These are phyloP conservation scores for Octonoba sinensis DNA, from an alignment of 2,888 invertebrate species.

Conservation along the genomic window DNA sequence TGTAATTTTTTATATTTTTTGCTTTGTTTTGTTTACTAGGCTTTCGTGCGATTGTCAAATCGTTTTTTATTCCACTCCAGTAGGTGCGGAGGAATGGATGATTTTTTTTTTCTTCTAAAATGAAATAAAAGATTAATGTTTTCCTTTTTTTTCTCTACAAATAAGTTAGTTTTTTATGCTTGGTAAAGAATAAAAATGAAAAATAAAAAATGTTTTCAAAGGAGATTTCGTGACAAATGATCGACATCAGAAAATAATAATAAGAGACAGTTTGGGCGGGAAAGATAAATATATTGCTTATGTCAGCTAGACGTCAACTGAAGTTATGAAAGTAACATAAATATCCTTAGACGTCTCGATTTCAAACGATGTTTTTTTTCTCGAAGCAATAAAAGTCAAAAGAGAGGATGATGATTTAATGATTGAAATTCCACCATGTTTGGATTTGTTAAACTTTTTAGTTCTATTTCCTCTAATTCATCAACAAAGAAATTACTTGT, in stretches of 20 bases:
- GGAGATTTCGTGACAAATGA: constrained; percentile 54
- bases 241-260: constrained; percentile 56
- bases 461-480: no score
- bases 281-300: constrained; percentile 36
- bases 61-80: constrained; percentile 31
- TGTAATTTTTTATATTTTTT: background rate
- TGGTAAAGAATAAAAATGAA: background rate
- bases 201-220: constrained; percentile 46
- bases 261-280: constrained; percentile 28
- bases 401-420: no score
- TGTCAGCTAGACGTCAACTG: constrained; percentile 32
- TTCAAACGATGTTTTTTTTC: background rate
- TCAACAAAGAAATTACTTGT: no score
- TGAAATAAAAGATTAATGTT: constrained; percentile 56
- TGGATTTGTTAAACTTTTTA: no score
- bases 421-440: no score
- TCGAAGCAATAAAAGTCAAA: no score
- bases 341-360: constrained; percentile 49
- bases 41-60: constrained; percentile 16
- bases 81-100: constrained; percentile 24
- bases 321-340: constrained; percentile 32
- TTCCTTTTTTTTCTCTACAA: constrained; percentile 12
- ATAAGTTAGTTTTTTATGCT: background rate
- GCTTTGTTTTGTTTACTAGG: background rate
- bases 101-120: constrained; percentile 15